These are phyloP conservation scores for Zaprionus capensis DNA, from an alignment of 1,140 invertebrate species.

Conservation along the genomic window DNA sequence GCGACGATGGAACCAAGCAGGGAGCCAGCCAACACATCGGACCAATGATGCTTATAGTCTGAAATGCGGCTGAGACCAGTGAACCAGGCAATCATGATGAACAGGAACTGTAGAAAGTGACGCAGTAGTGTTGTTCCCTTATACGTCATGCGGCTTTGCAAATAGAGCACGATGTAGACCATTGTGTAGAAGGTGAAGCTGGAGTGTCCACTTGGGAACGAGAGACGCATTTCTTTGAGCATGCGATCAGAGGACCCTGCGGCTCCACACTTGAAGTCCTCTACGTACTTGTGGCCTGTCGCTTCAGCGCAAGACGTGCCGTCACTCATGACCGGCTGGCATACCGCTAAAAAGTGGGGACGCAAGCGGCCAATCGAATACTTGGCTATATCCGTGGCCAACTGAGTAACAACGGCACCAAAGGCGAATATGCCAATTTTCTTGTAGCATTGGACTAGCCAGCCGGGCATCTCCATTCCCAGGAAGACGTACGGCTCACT, in stretches of 20 bases:
- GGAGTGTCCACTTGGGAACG: conserved; percentile 93
- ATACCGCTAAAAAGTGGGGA: conserved; percentile 94
- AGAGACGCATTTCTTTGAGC: conserved; percentile 90
- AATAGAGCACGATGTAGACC: conserved; percentile 91
- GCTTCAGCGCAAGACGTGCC: conserved; percentile 85
- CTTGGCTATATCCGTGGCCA: conserved; percentile 95
- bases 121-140: conserved; percentile 89
- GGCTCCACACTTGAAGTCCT: conserved; percentile 87
- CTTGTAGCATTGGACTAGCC: conserved; percentile 90
- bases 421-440: conserved; percentile 92
- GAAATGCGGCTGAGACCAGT: conserved; percentile 94
- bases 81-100: conserved; percentile 91
- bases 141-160: conserved; percentile 92
- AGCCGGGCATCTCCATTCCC: conserved; percentile 88
- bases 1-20: conserved; percentile 86
- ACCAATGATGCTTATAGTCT: conserved; percentile 98
- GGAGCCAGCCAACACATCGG: conserved; percentile 87
- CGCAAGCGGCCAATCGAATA: conserved; percentile 95
- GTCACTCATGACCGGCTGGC: conserved; percentile 86
- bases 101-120: conserved; percentile 90
- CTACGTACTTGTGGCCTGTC: conserved; percentile 87
- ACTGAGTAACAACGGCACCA: conserved; percentile 92
- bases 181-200: conserved; percentile 92
- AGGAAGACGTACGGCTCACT: conserved; percentile 84
- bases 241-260: conserved; percentile 86